Evolutionary conservation across 2,797 vertebrate genomes (phyloP).

Genomic region (Fratercula arctica): DNA sequence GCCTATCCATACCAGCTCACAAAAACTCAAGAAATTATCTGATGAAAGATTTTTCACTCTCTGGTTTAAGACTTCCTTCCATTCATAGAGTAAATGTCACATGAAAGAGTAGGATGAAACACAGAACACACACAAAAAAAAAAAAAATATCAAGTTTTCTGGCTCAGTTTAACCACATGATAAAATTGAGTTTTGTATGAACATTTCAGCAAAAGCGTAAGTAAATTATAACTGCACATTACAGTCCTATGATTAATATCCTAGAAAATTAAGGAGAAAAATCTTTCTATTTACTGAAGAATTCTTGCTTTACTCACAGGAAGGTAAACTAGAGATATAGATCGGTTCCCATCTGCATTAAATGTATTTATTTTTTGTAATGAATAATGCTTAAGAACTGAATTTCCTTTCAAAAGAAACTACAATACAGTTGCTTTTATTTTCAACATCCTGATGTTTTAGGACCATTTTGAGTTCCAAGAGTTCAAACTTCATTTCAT

Average conservation of each 20-base stretch:
- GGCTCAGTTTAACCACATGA: not conserved
- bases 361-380: not conserved
- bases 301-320: not conserved
- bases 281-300: not conserved
- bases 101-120: not conserved
- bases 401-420: not conserved
- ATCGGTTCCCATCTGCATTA: not conserved
- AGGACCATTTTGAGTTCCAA: not conserved
- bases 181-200: not conserved
- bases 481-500: constrained; percentile 23
- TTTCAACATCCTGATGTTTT: not conserved
- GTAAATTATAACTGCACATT: not conserved
- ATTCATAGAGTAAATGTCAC: not conserved
- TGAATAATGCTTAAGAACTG: not conserved
- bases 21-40: not conserved
- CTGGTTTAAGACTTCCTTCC: not conserved
- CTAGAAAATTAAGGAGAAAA: not conserved
- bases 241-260: not conserved
- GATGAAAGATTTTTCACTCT: not conserved
- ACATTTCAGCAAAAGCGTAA: not conserved
- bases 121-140: not conserved
- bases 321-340: not conserved
- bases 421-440: not conserved
- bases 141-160: not conserved
- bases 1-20: not conserved